Evolutionary conservation across 2,113 vertebrate genomes (phyloP).

Genomic region (Strix uralensis): DNA sequence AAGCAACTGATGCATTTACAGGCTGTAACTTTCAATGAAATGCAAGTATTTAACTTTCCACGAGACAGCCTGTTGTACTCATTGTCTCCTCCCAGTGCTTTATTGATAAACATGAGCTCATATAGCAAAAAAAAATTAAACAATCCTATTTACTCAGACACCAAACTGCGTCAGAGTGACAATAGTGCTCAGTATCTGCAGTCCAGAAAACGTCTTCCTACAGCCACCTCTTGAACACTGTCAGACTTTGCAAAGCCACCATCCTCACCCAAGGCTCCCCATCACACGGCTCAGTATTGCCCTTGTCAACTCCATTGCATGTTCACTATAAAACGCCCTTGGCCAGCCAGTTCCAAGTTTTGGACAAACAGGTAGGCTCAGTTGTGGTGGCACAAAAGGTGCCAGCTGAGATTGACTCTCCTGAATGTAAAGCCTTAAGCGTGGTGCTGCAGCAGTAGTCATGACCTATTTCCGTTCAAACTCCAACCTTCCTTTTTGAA

Average conservation of each 20-base stretch:
- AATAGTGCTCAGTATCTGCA: not conserved
- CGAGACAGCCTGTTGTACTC: not conserved
- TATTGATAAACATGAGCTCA: not conserved
- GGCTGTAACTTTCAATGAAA: not conserved
- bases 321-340: accelerated
- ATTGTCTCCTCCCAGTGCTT: not conserved
- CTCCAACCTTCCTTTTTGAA: not conserved
- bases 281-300: not conserved
- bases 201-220: not conserved
- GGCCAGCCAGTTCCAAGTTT: not conserved
- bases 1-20: not conserved
- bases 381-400: not conserved
- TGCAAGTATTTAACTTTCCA: not conserved
- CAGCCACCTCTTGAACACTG: not conserved
- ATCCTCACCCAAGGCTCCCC: not conserved
- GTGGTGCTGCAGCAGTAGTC: not conserved
- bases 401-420: not conserved
- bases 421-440: not conserved
- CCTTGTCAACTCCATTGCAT: not conserved
- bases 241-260: not conserved
- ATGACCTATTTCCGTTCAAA: not conserved
- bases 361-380: accelerated
- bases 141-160: not conserved
- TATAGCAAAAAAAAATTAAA: not conserved
- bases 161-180: not conserved